Base-by-base conservation (phyloP, 2,888 invertebrate genomes). In the Drosophila lutescens region DNA sequence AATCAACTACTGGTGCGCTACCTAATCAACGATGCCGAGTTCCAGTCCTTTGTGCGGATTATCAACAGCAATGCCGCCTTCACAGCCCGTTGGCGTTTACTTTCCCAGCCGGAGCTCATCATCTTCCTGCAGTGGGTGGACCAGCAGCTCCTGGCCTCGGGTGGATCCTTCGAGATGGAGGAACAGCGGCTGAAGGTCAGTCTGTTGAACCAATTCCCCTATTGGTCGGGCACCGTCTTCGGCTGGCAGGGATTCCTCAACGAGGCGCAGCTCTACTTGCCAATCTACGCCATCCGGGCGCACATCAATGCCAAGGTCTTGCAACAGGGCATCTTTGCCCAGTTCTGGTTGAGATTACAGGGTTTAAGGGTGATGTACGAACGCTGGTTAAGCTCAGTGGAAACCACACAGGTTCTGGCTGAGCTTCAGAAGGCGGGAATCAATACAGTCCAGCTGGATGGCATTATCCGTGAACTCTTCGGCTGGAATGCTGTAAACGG, bases 171-270 rank as follows among this genome's bases (percentile, higher is more conserved):
- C 1, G 74, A 89, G n/a, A 15, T 80, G 34, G 83, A 90, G 44
- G 86, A 84, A 13, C 67, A 79, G 46, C 86, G 87, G 23, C 62
- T 87, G 15, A 69, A 78, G 34, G 50, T 83, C 1, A 74, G 71
- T 4, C 61, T 90, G 23, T 20, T 87, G 6, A 90, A 86, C 62
- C 81, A 74, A 2, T 80, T 76, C 32, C 87, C 89, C 4, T 84
- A 78, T 47, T 75, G 84, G 78, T 78, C 81, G 2, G 79, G 80
- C 30, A 76, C 80, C 6, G 89, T 90, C 0, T 77, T 69, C 4
- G 92, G 92, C 26, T 91, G 86, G 87, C 89, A 84, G 17, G 91
- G 91, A 58, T 91, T 91, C 63, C 67, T 91, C 12, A 80, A 73
- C 43, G 90, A 91, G 41, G 79, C 88, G 20, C 68, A 86, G 20